Conservation (phyloP, 1,140 invertebrate species). For the Zophobas morio region DNA sequence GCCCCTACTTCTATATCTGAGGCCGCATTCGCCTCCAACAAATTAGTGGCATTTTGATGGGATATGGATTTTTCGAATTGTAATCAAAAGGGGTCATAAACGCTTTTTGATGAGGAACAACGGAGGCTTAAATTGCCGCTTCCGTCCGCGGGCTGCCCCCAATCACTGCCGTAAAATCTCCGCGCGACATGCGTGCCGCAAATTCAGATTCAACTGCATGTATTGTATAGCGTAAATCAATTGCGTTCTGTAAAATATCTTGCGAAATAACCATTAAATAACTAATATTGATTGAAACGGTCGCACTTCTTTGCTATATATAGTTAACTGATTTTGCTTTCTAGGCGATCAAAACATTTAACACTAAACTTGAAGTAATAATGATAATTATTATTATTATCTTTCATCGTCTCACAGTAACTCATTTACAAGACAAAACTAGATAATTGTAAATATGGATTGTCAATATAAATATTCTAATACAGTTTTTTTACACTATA, state of each 20-base stretch:
- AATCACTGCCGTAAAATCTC: slow-evolving; percentile 5
- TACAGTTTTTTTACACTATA: too few relatives aligned
- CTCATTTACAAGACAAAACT: too few relatives aligned
- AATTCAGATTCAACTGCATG: not conserved
- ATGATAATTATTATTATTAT: too few relatives aligned
- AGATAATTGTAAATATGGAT: too few relatives aligned
- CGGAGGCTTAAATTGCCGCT: slow-evolving; percentile 16
- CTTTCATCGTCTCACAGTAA: too few relatives aligned
- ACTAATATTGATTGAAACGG: not conserved
- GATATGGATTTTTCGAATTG: slow-evolving; percentile 67
- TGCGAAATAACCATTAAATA: slow-evolving; percentile 47
- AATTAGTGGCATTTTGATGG: slow-evolving; percentile 68
- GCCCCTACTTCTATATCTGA: slow-evolving; percentile 57
- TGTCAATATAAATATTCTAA: too few relatives aligned
- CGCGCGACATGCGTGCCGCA: not conserved
- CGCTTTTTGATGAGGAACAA: slow-evolving; percentile 43
- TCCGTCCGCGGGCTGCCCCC: not conserved
- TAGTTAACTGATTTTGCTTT: too few relatives aligned
- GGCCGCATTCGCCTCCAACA: slow-evolving; percentile 65
- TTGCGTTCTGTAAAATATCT: not conserved
- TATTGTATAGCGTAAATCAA: not conserved
- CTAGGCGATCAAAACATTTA: too few relatives aligned
- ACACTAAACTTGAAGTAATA: too few relatives aligned
- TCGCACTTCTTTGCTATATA: too few relatives aligned
- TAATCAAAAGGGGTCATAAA: slow-evolving; percentile 59